Evolutionary conservation across 2,113 vertebrate species (phyloP).

Genomic region (Silurus meridionalis): DNA sequence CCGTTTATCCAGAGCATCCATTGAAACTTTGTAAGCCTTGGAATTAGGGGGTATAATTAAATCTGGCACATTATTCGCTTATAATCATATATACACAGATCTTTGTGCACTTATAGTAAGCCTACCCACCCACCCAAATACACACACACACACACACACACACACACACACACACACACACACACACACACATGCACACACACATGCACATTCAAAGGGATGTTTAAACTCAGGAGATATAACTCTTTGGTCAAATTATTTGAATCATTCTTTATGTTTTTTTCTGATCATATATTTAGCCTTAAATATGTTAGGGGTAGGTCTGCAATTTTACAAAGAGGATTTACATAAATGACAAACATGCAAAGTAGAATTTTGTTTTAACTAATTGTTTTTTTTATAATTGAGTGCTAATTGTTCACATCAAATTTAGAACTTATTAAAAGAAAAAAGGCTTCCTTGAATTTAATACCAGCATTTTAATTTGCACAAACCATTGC

Average conservation of each 20-base stretch:
- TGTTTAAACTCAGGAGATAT: neutral
- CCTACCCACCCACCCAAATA: neutral
- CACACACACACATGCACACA: neutral
- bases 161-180: neutral
- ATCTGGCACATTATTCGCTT: slow-evolving; percentile 6
- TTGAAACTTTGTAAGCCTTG: slow-evolving; percentile 23
- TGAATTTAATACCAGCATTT: neutral
- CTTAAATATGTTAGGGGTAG: neutral
- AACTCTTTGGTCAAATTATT: neutral
- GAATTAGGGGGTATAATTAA: slow-evolving; percentile 36
- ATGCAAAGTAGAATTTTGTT: neutral
- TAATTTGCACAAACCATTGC: neutral
- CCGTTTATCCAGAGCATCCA: slow-evolving; percentile 43
- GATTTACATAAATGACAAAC: neutral
- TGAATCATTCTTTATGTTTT: neutral
- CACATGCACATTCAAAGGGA: no score
- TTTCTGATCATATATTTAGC: no score
- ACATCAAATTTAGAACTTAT: neutral
- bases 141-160: neutral
- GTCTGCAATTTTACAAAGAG: neutral
- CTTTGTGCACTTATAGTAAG: slow-evolving; percentile 1
- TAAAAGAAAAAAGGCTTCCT: neutral
- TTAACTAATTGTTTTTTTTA: no score
- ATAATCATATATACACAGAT: neutral
- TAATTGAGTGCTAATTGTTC: neutral